phyloP scores from a whole-genome alignment of 2,888 invertebrate species.

The Sminthurides aquaticus region DNA sequence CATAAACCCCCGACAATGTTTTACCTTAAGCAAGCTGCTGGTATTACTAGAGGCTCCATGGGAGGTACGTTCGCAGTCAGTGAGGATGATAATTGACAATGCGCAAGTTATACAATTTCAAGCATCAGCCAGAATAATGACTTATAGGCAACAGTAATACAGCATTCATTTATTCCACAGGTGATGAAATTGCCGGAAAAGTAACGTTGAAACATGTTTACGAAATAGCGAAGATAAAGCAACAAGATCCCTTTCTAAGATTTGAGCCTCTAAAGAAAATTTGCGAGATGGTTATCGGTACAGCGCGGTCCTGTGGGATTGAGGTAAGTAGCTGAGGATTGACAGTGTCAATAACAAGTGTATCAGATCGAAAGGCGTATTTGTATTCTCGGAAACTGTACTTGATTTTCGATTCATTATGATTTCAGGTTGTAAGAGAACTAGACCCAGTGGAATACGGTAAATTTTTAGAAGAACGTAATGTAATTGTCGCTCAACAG shows the following conservation, averaged over 20 bases:
- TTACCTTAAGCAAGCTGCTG: slow-evolving; percentile 90
- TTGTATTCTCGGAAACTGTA: no score
- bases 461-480: slow-evolving; percentile 70
- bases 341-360: no score
- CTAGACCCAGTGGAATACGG: slow-evolving; percentile 73
- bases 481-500: slow-evolving; percentile 62
- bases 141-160: no score
- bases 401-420: no score
- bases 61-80: no score
- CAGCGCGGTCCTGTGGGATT: slow-evolving; percentile 75
- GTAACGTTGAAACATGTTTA: slow-evolving; percentile 90
- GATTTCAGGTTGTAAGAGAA: slow-evolving; percentile 57
- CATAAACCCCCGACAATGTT: slow-evolving; percentile 81
- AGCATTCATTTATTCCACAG: no score
- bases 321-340: slow-evolving; percentile 51
- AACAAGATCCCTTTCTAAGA: slow-evolving; percentile 69
- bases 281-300: slow-evolving; percentile 68
- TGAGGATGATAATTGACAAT: no score
- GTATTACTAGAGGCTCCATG: slow-evolving; percentile 75
- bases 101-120: no score
- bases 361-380: no score
- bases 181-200: slow-evolving; percentile 73
- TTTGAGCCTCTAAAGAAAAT: slow-evolving; percentile 61
- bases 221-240: slow-evolving; percentile 95
- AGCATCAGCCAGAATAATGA: no score